Evolutionary conservation across 35 echinoderm and acorn worm species (phyloP).

Genomic region (Chiridota heheva): DNA sequence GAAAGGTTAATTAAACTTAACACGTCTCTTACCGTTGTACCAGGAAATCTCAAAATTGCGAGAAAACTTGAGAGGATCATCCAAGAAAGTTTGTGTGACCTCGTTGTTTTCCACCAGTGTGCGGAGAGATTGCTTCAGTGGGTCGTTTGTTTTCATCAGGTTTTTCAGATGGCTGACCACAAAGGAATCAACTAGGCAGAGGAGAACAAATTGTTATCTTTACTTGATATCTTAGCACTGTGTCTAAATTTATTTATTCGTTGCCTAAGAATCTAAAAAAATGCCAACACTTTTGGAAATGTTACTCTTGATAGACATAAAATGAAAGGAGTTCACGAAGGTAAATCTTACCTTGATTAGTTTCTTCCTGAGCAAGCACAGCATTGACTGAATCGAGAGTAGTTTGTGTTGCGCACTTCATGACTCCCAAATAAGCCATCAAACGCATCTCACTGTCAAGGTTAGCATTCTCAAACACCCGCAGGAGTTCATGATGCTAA

Average conservation of each 20-base stretch:
- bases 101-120: constrained; percentile 38
- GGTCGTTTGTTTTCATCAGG: constrained; percentile 63
- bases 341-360: constrained; percentile 73
- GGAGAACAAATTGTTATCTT: too few relatives aligned
- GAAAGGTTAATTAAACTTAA: too few relatives aligned
- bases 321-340: too few relatives aligned
- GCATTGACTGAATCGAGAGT: constrained; percentile 43
- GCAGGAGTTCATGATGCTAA: constrained; percentile 10
- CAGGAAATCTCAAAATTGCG: constrained; percentile 63
- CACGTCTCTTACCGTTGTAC: constrained; percentile 66
- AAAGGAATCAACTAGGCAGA: constrained; percentile 70
- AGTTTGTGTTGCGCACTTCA: constrained; percentile 60
- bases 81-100: constrained; percentile 26
- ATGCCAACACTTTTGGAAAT: too few relatives aligned
- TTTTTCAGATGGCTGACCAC: constrained; percentile 75
- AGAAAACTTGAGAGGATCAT: constrained; percentile 75
- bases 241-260: too few relatives aligned
- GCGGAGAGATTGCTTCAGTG: constrained; percentile 58
- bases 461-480: constrained; percentile 7
- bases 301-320: too few relatives aligned
- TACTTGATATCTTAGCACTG: too few relatives aligned
- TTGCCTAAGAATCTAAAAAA: too few relatives aligned
- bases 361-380: constrained; percentile 50
- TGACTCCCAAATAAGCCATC: constrained; percentile 71
- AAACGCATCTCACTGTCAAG: constrained; percentile 80